These are phyloP conservation scores for Mythimna albipuncta DNA, from an alignment of 2,888 invertebrate species.

Conservation along the genomic window DNA sequence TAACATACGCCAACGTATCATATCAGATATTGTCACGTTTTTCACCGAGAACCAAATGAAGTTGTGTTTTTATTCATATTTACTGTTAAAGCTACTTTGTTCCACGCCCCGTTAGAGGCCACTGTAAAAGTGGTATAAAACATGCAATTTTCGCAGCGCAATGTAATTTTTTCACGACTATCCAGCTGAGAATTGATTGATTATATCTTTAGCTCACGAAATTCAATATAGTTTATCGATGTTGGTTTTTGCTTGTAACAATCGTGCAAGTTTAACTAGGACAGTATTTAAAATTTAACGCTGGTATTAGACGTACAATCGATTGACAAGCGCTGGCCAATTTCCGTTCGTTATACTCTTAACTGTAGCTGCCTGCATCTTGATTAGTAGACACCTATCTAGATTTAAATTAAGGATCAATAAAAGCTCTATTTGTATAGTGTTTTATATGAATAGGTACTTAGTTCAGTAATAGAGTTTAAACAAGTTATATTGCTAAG, in stretches of 20 bases:
- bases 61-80: constrained; percentile 61
- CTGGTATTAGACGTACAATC: constrained; percentile 18
- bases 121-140: constrained; percentile 40
- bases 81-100: constrained; percentile 58
- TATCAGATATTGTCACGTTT: constrained; percentile 52
- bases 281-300: constrained; percentile 20
- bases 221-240: constrained; percentile 45
- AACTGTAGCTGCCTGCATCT: background rate
- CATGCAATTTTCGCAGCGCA: constrained; percentile 44
- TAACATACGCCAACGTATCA: constrained; percentile 45
- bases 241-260: constrained; percentile 41
- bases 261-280: constrained; percentile 45
- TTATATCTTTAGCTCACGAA: constrained; percentile 46
- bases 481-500: background rate
- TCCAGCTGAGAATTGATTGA: constrained; percentile 56
- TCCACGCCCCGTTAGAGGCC: constrained; percentile 52
- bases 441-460: background rate
- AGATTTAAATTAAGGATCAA: background rate
- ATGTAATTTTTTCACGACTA: constrained; percentile 49
- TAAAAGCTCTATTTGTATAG: background rate
- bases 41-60: constrained; percentile 46
- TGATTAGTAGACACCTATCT: background rate
- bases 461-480: background rate
- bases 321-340: background rate
- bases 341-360: constrained; percentile 10